Evolutionary conservation across 2,797 vertebrate species (phyloP).

Genomic region (Pseudochaenichthys georgianus): DNA sequence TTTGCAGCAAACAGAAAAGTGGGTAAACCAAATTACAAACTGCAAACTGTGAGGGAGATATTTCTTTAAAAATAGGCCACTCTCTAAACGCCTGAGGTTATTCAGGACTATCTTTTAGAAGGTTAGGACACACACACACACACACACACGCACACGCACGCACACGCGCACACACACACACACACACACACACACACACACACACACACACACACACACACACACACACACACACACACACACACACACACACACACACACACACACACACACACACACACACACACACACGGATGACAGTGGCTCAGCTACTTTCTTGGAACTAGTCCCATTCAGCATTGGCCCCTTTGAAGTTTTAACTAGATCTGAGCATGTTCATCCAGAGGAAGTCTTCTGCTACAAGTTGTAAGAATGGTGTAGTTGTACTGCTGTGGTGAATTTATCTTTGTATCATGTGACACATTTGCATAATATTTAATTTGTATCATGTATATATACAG

Average conservation of each 20-base stretch:
- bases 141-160: conserved; percentile 71
- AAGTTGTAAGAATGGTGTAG: conserved; percentile 20
- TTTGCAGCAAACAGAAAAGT: conserved; percentile 40
- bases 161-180: conserved; percentile 70
- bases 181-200: conserved; percentile 70
- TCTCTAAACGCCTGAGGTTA: conserved; percentile 57
- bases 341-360: conserved; percentile 71
- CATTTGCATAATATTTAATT: conserved; percentile 17
- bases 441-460: neutral
- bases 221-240: conserved; percentile 71
- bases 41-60: conserved; percentile 37
- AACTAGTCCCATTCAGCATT: conserved; percentile 58
- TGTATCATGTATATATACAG: neutral
- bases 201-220: conserved; percentile 65
- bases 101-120: conserved; percentile 67
- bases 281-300: conserved; percentile 72
- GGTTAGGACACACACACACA: conserved; percentile 64
- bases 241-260: conserved; percentile 67
- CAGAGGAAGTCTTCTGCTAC: conserved; percentile 48
- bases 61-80: conserved; percentile 39
- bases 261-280: conserved; percentile 73
- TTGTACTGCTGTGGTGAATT: conserved; percentile 8
- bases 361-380: conserved; percentile 51
- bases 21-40: conserved; percentile 52
- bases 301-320: conserved; percentile 70